Conservation (phyloP, 1,140 invertebrate genomes). For the Dendroctonus valens region DNA sequence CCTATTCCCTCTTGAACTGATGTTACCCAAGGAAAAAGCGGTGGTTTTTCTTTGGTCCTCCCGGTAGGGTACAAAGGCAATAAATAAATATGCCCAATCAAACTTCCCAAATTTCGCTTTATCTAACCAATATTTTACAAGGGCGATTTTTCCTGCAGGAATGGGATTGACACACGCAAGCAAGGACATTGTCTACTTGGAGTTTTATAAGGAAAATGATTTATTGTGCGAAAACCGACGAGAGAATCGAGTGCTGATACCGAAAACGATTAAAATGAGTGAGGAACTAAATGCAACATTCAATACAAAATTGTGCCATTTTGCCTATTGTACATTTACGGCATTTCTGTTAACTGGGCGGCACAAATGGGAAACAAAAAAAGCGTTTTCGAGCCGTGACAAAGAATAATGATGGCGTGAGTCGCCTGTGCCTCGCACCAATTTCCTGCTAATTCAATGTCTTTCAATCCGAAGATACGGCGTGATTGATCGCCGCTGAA, state of each 20-base stretch:
- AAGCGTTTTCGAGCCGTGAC: slow-evolving; percentile 35
- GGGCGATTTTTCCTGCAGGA: slow-evolving; percentile 19
- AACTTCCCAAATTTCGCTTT: slow-evolving; percentile 19
- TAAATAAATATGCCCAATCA: slow-evolving; percentile 22
- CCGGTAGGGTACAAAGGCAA: background rate
- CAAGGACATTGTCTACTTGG: background rate
- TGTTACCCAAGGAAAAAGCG: background rate
- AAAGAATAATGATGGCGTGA: slow-evolving; percentile 44
- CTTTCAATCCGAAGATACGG: slow-evolving; percentile 49
- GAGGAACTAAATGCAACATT: too few relatives aligned
- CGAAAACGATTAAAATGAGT: too few relatives aligned
- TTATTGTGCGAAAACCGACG: too few relatives aligned
- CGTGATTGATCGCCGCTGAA: slow-evolving; percentile 46
- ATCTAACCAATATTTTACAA: slow-evolving; percentile 25
- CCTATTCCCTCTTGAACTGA: too few relatives aligned
- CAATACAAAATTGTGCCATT: too few relatives aligned
- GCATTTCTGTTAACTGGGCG: too few relatives aligned
- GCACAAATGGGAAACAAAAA: slow-evolving; percentile 10
- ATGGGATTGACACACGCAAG: slow-evolving; percentile 8
- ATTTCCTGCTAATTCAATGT: slow-evolving; percentile 51
- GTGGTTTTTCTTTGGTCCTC: background rate
- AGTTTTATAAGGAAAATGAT: too few relatives aligned
- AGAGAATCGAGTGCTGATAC: too few relatives aligned
- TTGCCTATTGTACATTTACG: too few relatives aligned
- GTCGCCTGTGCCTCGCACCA: slow-evolving; percentile 42